These are phyloP conservation scores for Cygnus atratus DNA, from an alignment of 2,113 vertebrate genomes.

Conservation along the genomic window DNA sequence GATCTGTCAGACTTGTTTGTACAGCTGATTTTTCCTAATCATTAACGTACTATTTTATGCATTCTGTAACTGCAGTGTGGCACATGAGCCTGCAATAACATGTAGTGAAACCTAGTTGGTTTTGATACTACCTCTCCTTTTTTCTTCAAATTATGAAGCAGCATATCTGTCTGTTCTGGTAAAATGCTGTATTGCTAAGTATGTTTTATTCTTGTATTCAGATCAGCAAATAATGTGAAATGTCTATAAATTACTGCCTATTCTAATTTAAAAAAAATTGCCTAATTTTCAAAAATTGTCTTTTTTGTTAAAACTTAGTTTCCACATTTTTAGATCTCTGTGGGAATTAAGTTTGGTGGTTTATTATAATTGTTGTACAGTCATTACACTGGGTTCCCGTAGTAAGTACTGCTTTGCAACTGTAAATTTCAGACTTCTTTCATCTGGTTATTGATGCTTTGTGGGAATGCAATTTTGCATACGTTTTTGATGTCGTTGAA, in stretches of 20 bases:
- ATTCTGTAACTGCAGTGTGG: neutral
- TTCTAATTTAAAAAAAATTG: neutral
- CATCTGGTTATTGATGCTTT: neutral
- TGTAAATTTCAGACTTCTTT: neutral
- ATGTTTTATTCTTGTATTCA: neutral
- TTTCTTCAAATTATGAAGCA: neutral
- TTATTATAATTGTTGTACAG: neutral
- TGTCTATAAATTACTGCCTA: neutral
- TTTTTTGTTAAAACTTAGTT: neutral
- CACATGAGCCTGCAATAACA: neutral
- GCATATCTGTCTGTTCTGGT: neutral
- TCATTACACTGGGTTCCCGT: neutral
- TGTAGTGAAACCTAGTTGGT: neutral
- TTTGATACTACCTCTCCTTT: neutral
- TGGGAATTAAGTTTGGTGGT: neutral
- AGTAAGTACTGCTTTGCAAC: neutral
- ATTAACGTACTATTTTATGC: neutral
- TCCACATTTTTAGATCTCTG: neutral
- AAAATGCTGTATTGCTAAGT: neutral
- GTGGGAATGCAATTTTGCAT: neutral
- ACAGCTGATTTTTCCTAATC: neutral
- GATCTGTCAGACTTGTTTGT: neutral
- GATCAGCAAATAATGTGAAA: neutral
- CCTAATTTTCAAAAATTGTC: accelerated
- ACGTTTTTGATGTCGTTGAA: neutral